Base-by-base conservation (phyloP, 2,888 invertebrate genomes). In the Brachylomia viminalis region DNA sequence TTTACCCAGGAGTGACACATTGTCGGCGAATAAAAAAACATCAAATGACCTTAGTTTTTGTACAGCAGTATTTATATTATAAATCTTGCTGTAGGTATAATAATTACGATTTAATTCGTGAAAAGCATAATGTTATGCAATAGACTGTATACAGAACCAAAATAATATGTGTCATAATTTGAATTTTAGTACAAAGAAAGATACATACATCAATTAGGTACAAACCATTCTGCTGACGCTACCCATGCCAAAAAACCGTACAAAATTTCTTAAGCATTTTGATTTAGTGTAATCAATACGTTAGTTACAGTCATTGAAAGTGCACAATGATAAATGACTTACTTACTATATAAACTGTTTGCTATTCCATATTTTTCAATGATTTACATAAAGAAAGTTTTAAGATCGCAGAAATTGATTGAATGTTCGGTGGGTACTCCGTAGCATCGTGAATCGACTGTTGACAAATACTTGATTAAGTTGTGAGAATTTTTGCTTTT, bases 371-470 rank as follows among this genome's bases (percentile, higher is more conserved):
- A 69, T 80, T 72, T 80, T 58, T 75, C 5, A 38, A 76, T 30
- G 27, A 86, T 87, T 87, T 84, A 73, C 85, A 87, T 87, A 80
- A 72, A 80, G 87, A 88, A 87, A 87, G 85, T 79, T 73, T 62
- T 45, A 42, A 7, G 23, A 67, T 72, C n/a, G 72, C 59, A 72
- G 80, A 82, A 80, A 80, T 75, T 78, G 67, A 76, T 71, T 72
- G 42, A 67, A 64, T 38, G 13, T 27, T 54, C 15, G 23, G 1
- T 7, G 65, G 62, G 71, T 69, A 66, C 15, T 11, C 4, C 15
- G 27, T 27, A 23, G 45, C 71, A 45, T 74, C 76, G 56, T 73
- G 45, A 71, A 65, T 71, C 17, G 54, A 27, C 17, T 30, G 38
- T 69, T 76, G n/a, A 59, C 54, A 72, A 80, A 71, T 77, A 67